These are phyloP conservation scores for Zaprionus camerounensis DNA, from an alignment of 1,140 invertebrate species.

Conservation along the genomic window DNA sequence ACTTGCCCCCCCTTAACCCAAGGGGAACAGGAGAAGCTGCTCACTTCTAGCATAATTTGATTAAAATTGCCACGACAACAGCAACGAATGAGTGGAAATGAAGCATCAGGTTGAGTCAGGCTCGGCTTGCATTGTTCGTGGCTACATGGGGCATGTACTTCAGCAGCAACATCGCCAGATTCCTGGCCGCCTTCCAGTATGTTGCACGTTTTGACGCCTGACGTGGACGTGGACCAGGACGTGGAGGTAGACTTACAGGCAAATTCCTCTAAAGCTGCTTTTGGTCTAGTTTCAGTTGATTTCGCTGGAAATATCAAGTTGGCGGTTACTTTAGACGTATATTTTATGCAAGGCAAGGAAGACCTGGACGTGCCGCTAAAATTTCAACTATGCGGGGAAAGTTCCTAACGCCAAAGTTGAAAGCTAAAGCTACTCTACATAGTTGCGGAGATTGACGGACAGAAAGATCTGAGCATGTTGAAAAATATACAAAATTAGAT, in stretches of 20 bases:
- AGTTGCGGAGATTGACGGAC: background rate
- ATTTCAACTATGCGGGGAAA: background rate
- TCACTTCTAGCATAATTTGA: slow-evolving; percentile 70
- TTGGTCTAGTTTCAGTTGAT: slow-evolving; percentile 1
- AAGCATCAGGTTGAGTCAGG: slow-evolving; percentile 14
- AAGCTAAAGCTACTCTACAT: background rate
- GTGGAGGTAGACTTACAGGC: background rate
- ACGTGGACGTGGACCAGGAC: background rate
- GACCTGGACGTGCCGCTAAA: background rate
- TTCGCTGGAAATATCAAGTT: background rate
- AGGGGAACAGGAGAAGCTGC: slow-evolving; percentile 30
- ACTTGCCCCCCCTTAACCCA: background rate
- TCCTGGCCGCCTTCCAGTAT: slow-evolving; percentile 42
- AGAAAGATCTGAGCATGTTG: background rate
- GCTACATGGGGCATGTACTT: background rate
- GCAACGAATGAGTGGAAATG: slow-evolving; percentile 22
- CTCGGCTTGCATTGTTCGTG: background rate
- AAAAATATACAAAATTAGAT: background rate
- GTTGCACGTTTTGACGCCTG: slow-evolving; percentile 28
- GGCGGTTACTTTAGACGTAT: background rate
- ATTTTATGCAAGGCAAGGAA: background rate
- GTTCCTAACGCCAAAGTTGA: background rate
- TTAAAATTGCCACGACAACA: slow-evolving; percentile 64
- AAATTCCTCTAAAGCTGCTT: background rate
- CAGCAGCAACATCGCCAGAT: slow-evolving; percentile 26